Evolutionary conservation across 1,140 invertebrate species (phyloP).

Genomic region (Tetranychus urticae): DNA sequence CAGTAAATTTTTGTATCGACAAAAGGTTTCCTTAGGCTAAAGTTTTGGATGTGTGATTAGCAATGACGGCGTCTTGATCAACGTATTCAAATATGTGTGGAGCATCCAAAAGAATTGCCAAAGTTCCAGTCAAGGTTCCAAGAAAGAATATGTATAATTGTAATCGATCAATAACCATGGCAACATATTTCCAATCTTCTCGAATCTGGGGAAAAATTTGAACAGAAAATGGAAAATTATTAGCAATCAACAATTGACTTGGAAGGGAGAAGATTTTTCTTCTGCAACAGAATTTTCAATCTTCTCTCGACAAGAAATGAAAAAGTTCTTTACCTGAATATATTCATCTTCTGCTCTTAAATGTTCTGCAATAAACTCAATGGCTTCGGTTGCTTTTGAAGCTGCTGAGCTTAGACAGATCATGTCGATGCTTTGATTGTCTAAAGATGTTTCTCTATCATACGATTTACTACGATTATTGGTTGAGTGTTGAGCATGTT

Average conservation of each 20-base stretch:
- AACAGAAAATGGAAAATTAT: neutral
- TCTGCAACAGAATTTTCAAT: too few species aligned
- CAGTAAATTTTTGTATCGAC: too few species aligned
- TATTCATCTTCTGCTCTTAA: conserved; percentile 86
- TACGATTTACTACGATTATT: too few species aligned
- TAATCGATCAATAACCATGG: conserved; percentile 93
- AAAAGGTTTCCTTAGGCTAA: too few species aligned
- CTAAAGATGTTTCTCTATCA: conserved; percentile 34
- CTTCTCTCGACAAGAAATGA: too few species aligned
- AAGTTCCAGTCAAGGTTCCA: conserved; percentile 70
- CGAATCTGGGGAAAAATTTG: conserved; percentile 43
- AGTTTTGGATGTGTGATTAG: conserved; percentile 17
- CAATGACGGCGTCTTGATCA: conserved; percentile 86
- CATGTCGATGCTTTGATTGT: conserved; percentile 72
- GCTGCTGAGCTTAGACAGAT: conserved; percentile 71
- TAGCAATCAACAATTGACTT: neutral
- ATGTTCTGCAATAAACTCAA: conserved; percentile 94
- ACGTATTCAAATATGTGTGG: conserved; percentile 98
- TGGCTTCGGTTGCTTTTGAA: conserved; percentile 69
- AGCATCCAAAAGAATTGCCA: conserved; percentile 93
- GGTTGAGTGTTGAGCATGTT: too few species aligned
- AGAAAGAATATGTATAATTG: conserved; percentile 92
- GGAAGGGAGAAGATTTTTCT: too few species aligned
- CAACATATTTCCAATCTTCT: conserved; percentile 99
- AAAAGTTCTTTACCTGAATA: conserved; percentile 47